A percentile compares a stretch with the other conserved stretches of the same genome.
phyloP scores from a whole-genome alignment of 2,888 invertebrate genomes.

The Conops quadrifasciatus region DNA sequence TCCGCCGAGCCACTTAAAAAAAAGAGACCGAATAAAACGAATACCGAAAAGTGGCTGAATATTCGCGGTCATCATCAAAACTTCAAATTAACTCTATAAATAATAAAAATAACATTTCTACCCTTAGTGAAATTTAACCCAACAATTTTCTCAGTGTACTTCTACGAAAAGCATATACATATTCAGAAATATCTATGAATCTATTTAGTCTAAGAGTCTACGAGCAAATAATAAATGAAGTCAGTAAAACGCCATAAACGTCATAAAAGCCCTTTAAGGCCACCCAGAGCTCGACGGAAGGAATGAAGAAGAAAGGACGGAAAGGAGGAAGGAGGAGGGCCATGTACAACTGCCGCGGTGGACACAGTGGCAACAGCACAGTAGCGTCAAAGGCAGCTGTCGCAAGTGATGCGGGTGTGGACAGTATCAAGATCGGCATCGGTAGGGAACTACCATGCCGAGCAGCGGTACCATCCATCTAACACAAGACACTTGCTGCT shows the following conservation, averaged over 20 bases:
- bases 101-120: no score
- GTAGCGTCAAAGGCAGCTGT: constrained; percentile 43
- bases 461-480: constrained; percentile 33
- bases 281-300: neutral
- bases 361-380: neutral
- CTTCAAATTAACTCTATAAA: no score
- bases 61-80: no score
- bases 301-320: neutral
- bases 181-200: no score
- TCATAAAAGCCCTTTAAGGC: constrained; percentile 17
- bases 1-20: no score
- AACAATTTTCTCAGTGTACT: no score
- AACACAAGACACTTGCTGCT: neutral
- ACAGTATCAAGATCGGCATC: constrained; percentile 45
- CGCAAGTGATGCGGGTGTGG: constrained; percentile 45
- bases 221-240: constrained; percentile 30
- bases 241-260: constrained; percentile 21
- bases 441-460: constrained; percentile 37
- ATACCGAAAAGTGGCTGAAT: no score
- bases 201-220: no score
- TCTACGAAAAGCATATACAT: no score
- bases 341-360: neutral
- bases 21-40: no score
- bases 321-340: neutral
- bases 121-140: no score